Percentiles rank a stretch among this genome's conserved stretches.
Evolutionary conservation across 2,797 vertebrate species (phyloP).

Genomic region (Poecilia picta): DNA sequence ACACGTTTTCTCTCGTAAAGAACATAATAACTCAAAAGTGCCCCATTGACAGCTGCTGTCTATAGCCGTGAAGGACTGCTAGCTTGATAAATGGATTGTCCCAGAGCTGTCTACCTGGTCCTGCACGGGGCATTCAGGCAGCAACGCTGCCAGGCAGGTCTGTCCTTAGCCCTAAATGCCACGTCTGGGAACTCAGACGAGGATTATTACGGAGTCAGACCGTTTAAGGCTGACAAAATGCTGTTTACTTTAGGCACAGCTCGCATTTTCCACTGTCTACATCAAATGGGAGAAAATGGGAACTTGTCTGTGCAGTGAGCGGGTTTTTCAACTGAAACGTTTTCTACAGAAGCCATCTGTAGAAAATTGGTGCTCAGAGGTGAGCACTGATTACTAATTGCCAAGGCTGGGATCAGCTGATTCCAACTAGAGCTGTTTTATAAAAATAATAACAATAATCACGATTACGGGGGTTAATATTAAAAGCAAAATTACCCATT

Average conservation of each 20-base stretch:
- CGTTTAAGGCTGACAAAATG: conserved; percentile 63
- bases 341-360: conserved; percentile 44
- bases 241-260: conserved; percentile 49
- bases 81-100: conserved; percentile 64
- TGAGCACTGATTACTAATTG: conserved; percentile 29
- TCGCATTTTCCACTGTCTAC: conserved; percentile 40
- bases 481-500: background rate
- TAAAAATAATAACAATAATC: background rate
- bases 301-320: conserved; percentile 55
- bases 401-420: background rate
- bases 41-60: conserved; percentile 60
- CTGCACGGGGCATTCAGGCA: conserved; percentile 51
- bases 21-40: conserved; percentile 63
- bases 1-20: conserved; percentile 40
- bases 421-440: background rate
- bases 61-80: conserved; percentile 53
- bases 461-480: background rate
- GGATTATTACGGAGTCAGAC: conserved; percentile 60
- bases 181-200: conserved; percentile 47
- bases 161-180: conserved; percentile 58
- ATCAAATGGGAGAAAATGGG: conserved; percentile 50
- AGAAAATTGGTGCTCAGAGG: conserved; percentile 9
- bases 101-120: conserved; percentile 52
- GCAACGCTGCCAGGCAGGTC: conserved; percentile 55
- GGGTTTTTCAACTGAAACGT: conserved; percentile 60